Evolutionary conservation across 2,888 invertebrate species (phyloP), one percentile per base, ranked within the genome.

Genomic region (Caenorhabditis doughertyi): DNA sequence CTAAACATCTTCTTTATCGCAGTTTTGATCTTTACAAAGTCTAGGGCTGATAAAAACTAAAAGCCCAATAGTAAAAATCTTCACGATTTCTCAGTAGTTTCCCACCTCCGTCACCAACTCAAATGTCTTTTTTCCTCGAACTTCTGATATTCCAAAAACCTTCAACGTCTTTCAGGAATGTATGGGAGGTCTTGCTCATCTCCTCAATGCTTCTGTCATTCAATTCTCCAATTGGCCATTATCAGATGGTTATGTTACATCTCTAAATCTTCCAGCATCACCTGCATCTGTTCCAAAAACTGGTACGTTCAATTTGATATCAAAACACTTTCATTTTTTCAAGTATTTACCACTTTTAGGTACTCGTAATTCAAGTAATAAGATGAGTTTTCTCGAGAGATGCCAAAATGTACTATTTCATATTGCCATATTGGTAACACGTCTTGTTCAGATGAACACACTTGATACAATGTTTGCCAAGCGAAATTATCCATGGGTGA

Each of bases 171-270:
- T 89, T 49, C 60, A 90, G 89, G 90, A 90, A 84, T 90, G 90
- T 79, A 85, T 90, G 70, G 87, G 85, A 18, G 86, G 85, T 21
- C 73, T 89, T 7, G 86, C 89, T 16, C 84, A 88, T 55, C 79
- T 90, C 9, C 84, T 90, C 21, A 90, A 90, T 76, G 74, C 88
- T 1, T 86, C 90, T 1, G 89, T 88, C 47, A 82, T 90, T 27
- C 89, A 89, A 58, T 90, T 89, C 67, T 89, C 89, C 13, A 90
- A 90, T 65, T 90, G 90, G 90, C 90, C 90, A 3, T 85, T 90
- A 18, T 83, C 89, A n/a, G 90, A 90, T 64, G 90, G 89, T 13
- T 90, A 90, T 58, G 81, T 88, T 2, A 83, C 89, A 18, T 84
- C 88, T 8, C 58, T 90, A 32, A 90, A 90, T 64, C 81, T 90